Evolutionary conservation across 2,797 vertebrate genomes (phyloP).

Genomic region (Melanotaenia pygmaea): DNA sequence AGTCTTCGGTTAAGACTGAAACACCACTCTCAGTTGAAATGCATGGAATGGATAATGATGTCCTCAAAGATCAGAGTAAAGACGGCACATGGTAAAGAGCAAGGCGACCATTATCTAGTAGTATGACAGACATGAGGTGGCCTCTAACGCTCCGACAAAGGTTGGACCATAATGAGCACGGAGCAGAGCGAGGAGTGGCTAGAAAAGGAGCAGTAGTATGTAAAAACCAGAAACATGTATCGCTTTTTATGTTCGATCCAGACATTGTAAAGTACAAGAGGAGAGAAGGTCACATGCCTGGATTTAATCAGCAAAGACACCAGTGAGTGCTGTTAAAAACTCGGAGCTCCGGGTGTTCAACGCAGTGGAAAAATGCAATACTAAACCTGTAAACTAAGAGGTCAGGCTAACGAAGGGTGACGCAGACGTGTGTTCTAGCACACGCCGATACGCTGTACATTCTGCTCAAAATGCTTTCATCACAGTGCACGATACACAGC

Average conservation of each 20-base stretch:
- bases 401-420: conserved; percentile 35
- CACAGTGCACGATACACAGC: not conserved
- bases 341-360: conserved; percentile 19
- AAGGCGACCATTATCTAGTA: conserved; percentile 63
- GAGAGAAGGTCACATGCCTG: conserved; percentile 42
- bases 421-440: conserved; percentile 17
- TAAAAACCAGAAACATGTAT: conserved; percentile 37
- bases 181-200: conserved; percentile 23
- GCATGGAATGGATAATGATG: conserved; percentile 63
- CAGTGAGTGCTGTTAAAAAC: conserved; percentile 10
- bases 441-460: conserved; percentile 13
- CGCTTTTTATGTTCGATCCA: conserved; percentile 40
- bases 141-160: conserved; percentile 56
- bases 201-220: conserved; percentile 29
- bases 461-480: conserved; percentile 20
- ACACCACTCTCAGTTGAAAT: conserved; percentile 25
- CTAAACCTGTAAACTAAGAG: conserved; percentile 46
- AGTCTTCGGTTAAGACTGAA: conserved; percentile 25
- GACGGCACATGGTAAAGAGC: conserved; percentile 64
- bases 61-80: conserved; percentile 71
- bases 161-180: conserved; percentile 65
- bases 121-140: conserved; percentile 56
- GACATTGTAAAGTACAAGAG: conserved; percentile 27
- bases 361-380: conserved; percentile 10
- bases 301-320: conserved; percentile 41